phyloP scores from a whole-genome alignment of 1,140 invertebrate species.

The Tetramorium simillimum region DNA sequence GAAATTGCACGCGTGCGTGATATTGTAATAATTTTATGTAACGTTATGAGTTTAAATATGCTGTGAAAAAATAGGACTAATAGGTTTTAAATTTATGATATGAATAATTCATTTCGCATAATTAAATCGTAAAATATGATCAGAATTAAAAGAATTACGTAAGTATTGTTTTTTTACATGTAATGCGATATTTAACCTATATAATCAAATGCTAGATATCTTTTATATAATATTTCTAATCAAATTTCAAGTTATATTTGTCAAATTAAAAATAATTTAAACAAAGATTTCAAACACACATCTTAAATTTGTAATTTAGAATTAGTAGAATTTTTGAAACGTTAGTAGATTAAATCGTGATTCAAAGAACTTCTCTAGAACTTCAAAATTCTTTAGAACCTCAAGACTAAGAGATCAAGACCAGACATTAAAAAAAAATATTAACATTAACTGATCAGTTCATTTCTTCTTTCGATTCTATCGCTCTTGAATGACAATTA shows the following conservation, averaged over 20 bases:
- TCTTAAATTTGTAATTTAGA: not conserved
- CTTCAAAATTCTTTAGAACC: not conserved
- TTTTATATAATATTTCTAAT: not conserved
- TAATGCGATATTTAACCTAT: not conserved
- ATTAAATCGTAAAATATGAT: slow-evolving; percentile 38
- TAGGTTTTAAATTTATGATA: slow-evolving; percentile 2
- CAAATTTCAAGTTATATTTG: not conserved
- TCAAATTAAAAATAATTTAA: not conserved
- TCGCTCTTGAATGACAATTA: not conserved
- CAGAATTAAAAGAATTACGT: slow-evolving; percentile 75
- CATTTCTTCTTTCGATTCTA: not conserved
- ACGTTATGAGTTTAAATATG: not conserved
- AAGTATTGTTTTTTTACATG: slow-evolving; percentile 55
- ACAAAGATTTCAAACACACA: not conserved
- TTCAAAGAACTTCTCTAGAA: not conserved
- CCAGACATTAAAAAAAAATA: not conserved
- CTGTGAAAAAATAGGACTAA: not conserved
- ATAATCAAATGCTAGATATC: not conserved
- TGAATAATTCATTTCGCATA: not conserved
- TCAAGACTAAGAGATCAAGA: not conserved
- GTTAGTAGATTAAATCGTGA: not conserved
- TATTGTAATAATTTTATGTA: not conserved
- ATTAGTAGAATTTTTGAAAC: no score
- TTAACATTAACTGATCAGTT: not conserved
- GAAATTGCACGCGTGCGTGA: not conserved